Conservation (phyloP, 2,113 vertebrate species). For the Caracal caracal region DNA sequence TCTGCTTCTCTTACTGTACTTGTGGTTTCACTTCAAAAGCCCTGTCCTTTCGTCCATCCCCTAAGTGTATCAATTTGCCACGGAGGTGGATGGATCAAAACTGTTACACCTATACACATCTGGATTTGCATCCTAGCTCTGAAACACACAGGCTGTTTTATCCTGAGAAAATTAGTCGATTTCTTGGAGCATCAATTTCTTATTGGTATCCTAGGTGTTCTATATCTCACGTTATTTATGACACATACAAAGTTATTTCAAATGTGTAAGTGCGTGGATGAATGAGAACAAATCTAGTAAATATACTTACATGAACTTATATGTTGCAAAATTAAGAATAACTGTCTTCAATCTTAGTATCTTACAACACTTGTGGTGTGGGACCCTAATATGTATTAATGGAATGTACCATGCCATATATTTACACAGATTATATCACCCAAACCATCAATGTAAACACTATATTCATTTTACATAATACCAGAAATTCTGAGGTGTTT, state of each 20-base stretch:
- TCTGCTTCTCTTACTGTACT: background rate
- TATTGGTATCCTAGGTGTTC: constrained; percentile 27
- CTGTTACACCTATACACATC: background rate
- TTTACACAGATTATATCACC: background rate
- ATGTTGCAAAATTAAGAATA: background rate
- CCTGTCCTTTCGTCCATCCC: background rate
- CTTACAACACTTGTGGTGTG: background rate
- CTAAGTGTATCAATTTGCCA: background rate
- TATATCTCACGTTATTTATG: constrained; percentile 28
- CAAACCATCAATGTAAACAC: background rate
- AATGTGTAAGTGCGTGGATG: constrained; percentile 7
- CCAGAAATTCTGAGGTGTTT: background rate
- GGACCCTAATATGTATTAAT: background rate
- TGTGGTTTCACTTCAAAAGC: constrained; percentile 17
- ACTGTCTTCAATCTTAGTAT: background rate
- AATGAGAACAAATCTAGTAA: background rate
- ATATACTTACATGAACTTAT: background rate
- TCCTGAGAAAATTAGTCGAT: constrained; percentile 9
- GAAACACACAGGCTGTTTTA: background rate
- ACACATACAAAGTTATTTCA: background rate
- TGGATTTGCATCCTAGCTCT: background rate
- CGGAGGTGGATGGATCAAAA: background rate
- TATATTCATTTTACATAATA: constrained; percentile 29
- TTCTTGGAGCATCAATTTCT: background rate
- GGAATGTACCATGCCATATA: background rate